These are phyloP conservation scores for Protomyctophum bolini DNA, from an alignment of 2,113 vertebrate genomes.

Conservation along the genomic window DNA sequence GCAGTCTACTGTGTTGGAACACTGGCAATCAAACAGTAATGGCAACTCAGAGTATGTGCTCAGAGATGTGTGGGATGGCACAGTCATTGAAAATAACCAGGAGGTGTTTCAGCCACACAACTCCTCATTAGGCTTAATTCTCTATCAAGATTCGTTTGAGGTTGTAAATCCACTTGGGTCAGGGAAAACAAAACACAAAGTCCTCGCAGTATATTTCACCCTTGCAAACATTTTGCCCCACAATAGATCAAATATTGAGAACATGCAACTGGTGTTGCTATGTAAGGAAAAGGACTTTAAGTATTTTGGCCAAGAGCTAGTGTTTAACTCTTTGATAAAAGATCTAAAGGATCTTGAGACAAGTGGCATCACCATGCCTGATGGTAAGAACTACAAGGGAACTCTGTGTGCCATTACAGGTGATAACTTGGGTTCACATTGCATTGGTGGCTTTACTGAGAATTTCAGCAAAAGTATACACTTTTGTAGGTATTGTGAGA, in stretches of 20 bases:
- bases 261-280: conserved; percentile 37
- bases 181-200: conserved; percentile 46
- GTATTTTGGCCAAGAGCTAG: conserved; percentile 28
- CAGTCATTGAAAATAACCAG: conserved; percentile 2
- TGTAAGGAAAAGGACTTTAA: conserved; percentile 41
- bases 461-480: conserved; percentile 31
- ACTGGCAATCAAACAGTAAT: conserved; percentile 22
- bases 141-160: no score
- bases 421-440: no score
- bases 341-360: no score
- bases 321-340: no score
- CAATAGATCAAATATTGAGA: conserved; percentile 34
- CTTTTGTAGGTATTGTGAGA: conserved; percentile 45
- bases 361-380: no score
- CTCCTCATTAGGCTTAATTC: conserved; percentile 23
- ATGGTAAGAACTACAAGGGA: conserved; percentile 34
- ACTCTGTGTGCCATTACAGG: conserved; percentile 37
- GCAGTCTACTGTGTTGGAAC: conserved; percentile 17
- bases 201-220: conserved; percentile 35
- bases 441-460: conserved; percentile 39
- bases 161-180: conserved; percentile 30
- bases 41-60: conserved; percentile 25
- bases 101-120: background rate
- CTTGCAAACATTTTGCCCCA: no score
- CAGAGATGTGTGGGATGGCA: conserved; percentile 33